Percentiles rank a stretch among this genome's conserved stretches.
These are phyloP conservation scores for Leucophenga montana DNA, from an alignment of 2,888 invertebrate genomes.

Conservation along the genomic window DNA sequence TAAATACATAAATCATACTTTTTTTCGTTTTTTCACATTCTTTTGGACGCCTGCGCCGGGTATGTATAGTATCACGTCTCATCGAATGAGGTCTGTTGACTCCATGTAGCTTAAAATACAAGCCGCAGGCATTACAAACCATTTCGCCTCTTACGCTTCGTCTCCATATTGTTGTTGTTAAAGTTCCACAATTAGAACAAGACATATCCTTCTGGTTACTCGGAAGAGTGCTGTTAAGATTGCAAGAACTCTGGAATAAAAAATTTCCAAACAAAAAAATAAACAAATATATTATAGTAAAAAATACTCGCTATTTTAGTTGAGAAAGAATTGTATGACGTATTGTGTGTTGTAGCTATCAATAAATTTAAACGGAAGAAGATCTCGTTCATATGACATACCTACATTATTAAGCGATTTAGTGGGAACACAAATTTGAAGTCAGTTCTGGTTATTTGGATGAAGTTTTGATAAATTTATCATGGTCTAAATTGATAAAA, in stretches of 20 bases:
- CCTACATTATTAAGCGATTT: too few relatives aligned
- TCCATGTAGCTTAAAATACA: conserved; percentile 97
- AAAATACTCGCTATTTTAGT: neutral
- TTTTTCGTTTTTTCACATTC: conserved; percentile 79
- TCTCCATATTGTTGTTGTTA: conserved; percentile 97
- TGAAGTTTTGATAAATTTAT: too few relatives aligned
- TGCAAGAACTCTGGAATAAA: conserved; percentile 50
- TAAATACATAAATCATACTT: conserved; percentile 66
- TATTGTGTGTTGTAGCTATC: too few relatives aligned
- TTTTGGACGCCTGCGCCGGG: conserved; percentile 89
- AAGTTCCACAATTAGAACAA: conserved; percentile 98
- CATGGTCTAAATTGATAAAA: too few relatives aligned
- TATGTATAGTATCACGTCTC: conserved; percentile 97
- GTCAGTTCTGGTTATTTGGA: too few relatives aligned
- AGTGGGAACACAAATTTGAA: too few relatives aligned
- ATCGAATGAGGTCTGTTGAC: conserved; percentile 94
- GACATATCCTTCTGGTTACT: conserved; percentile 80
- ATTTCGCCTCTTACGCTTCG: conserved; percentile 97
- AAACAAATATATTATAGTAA: neutral
- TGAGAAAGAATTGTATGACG: too few relatives aligned
- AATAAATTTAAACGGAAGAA: too few relatives aligned
- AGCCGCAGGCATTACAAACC: conserved; percentile 98
- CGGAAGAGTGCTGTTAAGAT: conserved; percentile 48
- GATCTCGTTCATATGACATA: too few relatives aligned
- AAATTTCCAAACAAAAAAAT: neutral